These are phyloP conservation scores for Gallinago paraguaiae DNA, from an alignment of 2,113 vertebrate species.

Conservation along the genomic window DNA sequence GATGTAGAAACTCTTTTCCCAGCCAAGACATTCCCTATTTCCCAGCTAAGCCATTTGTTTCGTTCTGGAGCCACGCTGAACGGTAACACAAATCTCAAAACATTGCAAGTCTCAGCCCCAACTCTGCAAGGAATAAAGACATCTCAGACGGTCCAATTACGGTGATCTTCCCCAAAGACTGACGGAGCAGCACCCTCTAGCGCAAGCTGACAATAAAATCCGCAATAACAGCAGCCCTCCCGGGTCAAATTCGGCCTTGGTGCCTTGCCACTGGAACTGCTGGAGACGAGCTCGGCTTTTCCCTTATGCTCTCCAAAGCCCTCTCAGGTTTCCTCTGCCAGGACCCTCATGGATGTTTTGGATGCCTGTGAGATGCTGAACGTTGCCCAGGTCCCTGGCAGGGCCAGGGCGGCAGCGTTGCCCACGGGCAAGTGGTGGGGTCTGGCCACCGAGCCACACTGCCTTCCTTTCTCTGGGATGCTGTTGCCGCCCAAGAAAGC, in stretches of 20 bases:
- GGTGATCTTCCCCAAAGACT: not conserved
- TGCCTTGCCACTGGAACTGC: not conserved
- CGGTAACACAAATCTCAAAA: not conserved
- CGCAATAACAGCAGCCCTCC: not conserved
- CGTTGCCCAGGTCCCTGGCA: rapidly evolving
- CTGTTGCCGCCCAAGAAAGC: not conserved
- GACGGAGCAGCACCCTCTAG: slow-evolving; percentile 46
- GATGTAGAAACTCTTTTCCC: not conserved
- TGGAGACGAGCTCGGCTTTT: not conserved
- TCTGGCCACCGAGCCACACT: rapidly evolving
- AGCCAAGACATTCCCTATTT: slow-evolving; percentile 8
- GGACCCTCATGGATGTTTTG: not conserved
- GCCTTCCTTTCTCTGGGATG: not conserved
- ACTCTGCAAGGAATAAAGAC: not conserved
- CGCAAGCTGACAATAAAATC: not conserved
- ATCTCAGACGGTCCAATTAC: rapidly evolving
- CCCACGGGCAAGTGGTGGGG: rapidly evolving
- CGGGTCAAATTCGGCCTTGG: not conserved
- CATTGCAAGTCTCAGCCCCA: not conserved
- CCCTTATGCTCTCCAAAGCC: not conserved
- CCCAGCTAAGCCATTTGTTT: not conserved
- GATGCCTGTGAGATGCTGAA: rapidly evolving
- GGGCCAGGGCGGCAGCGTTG: rapidly evolving
- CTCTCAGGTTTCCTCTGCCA: not conserved
- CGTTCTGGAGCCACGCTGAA: not conserved